Evolutionary conservation across 2,113 vertebrate genomes (phyloP), one percentile per base, ranked within the genome.

Genomic region (Hippotragus niger): DNA sequence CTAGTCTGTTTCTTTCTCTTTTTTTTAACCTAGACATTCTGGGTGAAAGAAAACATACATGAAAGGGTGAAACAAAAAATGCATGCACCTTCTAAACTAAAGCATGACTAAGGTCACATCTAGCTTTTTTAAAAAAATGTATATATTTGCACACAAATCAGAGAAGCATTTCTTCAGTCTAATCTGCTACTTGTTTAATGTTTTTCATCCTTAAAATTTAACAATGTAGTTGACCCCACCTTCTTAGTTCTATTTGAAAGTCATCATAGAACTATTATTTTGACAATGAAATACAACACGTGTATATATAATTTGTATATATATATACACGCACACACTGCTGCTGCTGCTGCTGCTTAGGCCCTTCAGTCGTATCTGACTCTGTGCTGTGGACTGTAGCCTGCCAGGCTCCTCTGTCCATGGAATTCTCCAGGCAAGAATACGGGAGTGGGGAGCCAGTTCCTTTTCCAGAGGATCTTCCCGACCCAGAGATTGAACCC

Each of bases 291-390:
- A 87, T 55, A 19, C 2, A 71, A 81, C 95, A 27, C 67, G 62
- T 89, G 2, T 36, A 16, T 19, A 52, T 57, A 55, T 60, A 67
- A 80, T 94, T 45, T 33, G 23, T 36, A 2, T 8, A 12, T 53
- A 10, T 4, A 10, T 4, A n/a, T 0, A 8, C 3, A n/a, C 7
- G 17, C 0, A 64, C 15, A 21, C 64, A 36, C 17, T 36, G 17
- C 9, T 36, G 40, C 40, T 40, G 40, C 43, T 43, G n/a, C 17
- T 71, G n/a, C n/a, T 19, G 33, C 33, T n/a, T 67, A 19, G n/a
- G 12, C n/a, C 67, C n/a, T 71, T 71, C 67, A 23, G n/a, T 71
- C n/a, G 0, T 23, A 12, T 23, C 21, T 71, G n/a, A 71, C 67
- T 71, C 67, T 40, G 19, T 1, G 5, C 21, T 3, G 0, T 40